Base-by-base conservation (phyloP, 2,888 invertebrate species). In the Hylaea fasciaria region DNA sequence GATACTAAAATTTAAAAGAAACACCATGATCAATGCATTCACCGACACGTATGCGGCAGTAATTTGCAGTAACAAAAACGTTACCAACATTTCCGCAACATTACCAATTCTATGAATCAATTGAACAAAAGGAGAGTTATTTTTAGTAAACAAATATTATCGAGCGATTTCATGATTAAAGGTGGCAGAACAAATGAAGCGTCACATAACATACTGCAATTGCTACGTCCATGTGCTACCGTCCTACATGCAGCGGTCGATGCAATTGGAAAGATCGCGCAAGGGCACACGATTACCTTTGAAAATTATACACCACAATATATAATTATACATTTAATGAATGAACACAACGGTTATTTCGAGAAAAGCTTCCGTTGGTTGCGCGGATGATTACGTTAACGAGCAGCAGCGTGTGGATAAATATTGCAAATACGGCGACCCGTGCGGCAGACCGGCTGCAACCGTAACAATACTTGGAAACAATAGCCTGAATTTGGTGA, bases 331-430 rank as follows among this genome's bases (percentile, higher is more conserved):
- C 66, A 58, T 58, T 51, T 71, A 74, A 75, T 72, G 62, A 72
- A 72, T 74, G 72, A 64, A 63, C 61, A 62, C 50, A 65, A 69
- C 70, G 69, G 71, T 74, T 76, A 80, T 79, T 78, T 78, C 72
- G 62, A 76, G 77, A 76, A 75, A 72, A 78, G 75, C 80, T 79
- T 82, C 82, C 82, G 82, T 73, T 57, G 69, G 68, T 76, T 71
- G 74, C 72, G 68, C 80, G 82, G 83, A 82, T 83, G 84, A 85
- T 86, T 85, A 85, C 78, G 73, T 68, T 82, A 81, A 73, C 66
- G 65, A 70, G 68, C 62, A 59, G 62, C 65, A 66, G 70, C 68
- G 22, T 76, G 74, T 80, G 75, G 73, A 55, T 83, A 82, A 84
- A 86, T 81, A 87, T 82, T 81, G 74, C 78, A 72, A 79, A 77